phyloP scores from a whole-genome alignment of 2,797 vertebrate species.

The Tarsius wallacei region DNA sequence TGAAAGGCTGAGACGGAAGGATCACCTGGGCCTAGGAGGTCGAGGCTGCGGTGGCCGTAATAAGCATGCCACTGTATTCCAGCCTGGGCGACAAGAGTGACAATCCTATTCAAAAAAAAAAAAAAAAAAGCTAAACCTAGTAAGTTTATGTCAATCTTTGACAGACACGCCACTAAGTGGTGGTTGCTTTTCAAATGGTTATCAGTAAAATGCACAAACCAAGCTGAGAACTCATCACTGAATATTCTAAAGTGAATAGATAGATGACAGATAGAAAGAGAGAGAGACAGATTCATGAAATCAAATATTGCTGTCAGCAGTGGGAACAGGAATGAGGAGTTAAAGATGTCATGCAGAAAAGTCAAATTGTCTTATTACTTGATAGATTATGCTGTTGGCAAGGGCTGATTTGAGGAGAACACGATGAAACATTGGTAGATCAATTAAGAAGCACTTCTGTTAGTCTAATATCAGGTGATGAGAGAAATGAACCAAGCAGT shows the following conservation, averaged over 20 bases:
- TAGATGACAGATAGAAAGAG: too few relatives aligned
- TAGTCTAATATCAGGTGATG: neutral
- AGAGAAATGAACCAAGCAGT: neutral
- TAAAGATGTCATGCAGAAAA: neutral
- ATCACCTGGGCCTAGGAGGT: too few relatives aligned
- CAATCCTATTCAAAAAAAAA: too few relatives aligned
- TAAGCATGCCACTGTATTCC: too few relatives aligned
- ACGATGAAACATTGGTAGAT: neutral
- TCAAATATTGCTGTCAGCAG: neutral
- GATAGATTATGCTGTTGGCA: neutral
- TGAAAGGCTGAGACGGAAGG: too few relatives aligned
- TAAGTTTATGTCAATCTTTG: slow-evolving; percentile 3
- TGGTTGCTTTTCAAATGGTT: slow-evolving; percentile 3
- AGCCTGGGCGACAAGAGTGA: too few relatives aligned
- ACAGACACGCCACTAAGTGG: neutral
- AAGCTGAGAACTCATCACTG: slow-evolving; percentile 11
- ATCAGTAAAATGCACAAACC: neutral
- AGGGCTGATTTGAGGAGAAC: neutral
- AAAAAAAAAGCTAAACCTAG: neutral
- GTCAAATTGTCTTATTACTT: neutral
- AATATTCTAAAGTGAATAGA: neutral
- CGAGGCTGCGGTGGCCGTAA: too few relatives aligned
- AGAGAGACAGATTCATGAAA: neutral
- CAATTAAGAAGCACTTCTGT: neutral
- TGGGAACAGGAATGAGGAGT: neutral